phyloP scores from a whole-genome alignment of 2,888 invertebrate genomes.

The Tenodera sinensis region DNA sequence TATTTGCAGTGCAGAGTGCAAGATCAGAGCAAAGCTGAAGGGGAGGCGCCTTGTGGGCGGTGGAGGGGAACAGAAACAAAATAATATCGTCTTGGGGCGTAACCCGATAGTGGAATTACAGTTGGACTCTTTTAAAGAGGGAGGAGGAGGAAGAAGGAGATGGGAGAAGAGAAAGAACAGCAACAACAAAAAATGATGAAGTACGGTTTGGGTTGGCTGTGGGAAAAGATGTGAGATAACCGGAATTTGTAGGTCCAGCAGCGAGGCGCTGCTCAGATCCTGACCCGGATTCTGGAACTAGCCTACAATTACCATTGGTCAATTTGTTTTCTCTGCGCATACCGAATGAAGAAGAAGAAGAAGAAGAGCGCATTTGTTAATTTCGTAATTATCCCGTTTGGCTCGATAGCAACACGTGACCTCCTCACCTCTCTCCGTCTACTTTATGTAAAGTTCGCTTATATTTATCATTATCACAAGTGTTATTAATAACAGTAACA shows the following conservation, averaged over 20 bases:
- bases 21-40: neutral
- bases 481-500: neutral
- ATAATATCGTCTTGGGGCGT: slow-evolving; percentile 15
- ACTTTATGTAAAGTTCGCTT: neutral
- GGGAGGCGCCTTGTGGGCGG: slow-evolving; percentile 1
- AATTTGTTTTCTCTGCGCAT: neutral
- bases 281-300: neutral
- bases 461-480: neutral
- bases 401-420: neutral
- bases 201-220: slow-evolving; percentile 5
- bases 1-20: neutral
- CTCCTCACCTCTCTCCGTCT: neutral
- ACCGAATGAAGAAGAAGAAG: neutral
- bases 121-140: neutral
- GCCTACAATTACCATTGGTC: neutral
- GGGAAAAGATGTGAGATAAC: slow-evolving; percentile 14
- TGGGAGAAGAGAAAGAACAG: neutral
- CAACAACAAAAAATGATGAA: slow-evolving; percentile 1
- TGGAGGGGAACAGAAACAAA: slow-evolving; percentile 9
- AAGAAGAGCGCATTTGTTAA: neutral
- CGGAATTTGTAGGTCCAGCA: slow-evolving; percentile 1
- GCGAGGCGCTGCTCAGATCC: neutral
- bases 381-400: neutral
- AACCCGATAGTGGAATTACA: slow-evolving; percentile 9
- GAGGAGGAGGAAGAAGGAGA: neutral